Percentiles rank a stretch among this genome's conserved stretches.
Conservation (phyloP, 2,888 invertebrate species). For the Stomorhina lunata region DNA sequence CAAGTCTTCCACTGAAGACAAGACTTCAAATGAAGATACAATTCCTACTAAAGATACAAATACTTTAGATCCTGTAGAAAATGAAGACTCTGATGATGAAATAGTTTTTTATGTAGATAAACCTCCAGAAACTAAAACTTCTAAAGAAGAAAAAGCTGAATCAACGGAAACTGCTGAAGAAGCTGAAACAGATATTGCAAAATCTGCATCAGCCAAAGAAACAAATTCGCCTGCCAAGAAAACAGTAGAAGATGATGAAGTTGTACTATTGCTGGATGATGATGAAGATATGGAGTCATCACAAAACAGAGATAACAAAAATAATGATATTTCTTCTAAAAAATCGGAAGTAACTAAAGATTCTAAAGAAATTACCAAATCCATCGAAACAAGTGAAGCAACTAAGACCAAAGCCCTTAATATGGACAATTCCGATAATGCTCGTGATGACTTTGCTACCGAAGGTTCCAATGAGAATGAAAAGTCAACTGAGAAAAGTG, state of each 20-base stretch:
- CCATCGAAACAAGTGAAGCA: background rate
- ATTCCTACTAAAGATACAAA: background rate
- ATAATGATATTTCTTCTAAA: background rate
- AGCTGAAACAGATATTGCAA: background rate
- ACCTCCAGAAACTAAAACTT: constrained; percentile 34
- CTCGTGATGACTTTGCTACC: constrained; percentile 74
- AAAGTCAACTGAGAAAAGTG: constrained; percentile 18
- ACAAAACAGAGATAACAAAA: background rate
- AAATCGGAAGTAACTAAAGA: background rate
- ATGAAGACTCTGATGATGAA: constrained; percentile 71
- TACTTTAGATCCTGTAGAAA: constrained; percentile 6
- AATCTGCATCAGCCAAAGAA: constrained; percentile 10
- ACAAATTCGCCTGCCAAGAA: background rate
- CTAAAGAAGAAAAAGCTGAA: constrained; percentile 29
- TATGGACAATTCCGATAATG: constrained; percentile 76
- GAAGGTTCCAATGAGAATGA: constrained; percentile 36
- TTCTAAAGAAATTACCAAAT: background rate
- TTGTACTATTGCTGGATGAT: too few relatives aligned
- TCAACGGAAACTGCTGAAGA: background rate
- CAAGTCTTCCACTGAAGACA: too few relatives aligned
- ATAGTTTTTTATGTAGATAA: constrained; percentile 74
- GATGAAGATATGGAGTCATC: too few relatives aligned
- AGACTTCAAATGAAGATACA: background rate
- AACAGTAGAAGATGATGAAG: constrained; percentile 56
- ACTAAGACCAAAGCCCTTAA: constrained; percentile 51